Conservation (phyloP, 2,888 invertebrate species). For the Ichneumoninae sp. region DNA sequence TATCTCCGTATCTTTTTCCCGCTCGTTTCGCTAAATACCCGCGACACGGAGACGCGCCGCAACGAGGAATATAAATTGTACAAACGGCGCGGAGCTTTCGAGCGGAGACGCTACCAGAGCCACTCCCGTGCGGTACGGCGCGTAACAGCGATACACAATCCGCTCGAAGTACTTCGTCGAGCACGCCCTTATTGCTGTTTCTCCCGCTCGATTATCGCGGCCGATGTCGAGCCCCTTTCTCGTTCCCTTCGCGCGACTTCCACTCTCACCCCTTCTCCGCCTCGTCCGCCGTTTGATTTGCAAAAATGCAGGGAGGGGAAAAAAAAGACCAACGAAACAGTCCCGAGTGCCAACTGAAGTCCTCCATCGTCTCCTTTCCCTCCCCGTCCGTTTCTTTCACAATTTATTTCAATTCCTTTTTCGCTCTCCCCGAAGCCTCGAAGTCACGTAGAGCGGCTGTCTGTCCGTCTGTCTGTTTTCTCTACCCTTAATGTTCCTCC, state of each 20-base stretch:
- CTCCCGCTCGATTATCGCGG: constrained; percentile 38
- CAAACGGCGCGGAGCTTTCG: constrained; percentile 48
- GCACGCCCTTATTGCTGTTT: constrained; percentile 59
- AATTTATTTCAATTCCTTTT: constrained; percentile 44
- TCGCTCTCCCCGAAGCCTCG: constrained; percentile 18
- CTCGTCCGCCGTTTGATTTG: constrained; percentile 62
- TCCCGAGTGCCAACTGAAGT: constrained; percentile 58
- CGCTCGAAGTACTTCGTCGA: constrained; percentile 51
- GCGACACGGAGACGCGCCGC: constrained; percentile 72
- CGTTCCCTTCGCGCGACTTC: neutral
- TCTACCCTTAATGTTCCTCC: constrained; percentile 66
- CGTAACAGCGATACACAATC: constrained; percentile 30
- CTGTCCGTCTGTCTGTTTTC: constrained; percentile 30
- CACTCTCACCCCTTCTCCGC: neutral
- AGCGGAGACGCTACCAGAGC: constrained; percentile 47
- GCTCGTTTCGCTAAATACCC: constrained; percentile 74
- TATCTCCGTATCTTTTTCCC: constrained; percentile 48
- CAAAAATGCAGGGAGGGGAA: constrained; percentile 32
- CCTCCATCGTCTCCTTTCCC: constrained; percentile 17
- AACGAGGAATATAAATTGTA: constrained; percentile 67
- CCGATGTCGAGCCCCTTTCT: constrained; percentile 49
- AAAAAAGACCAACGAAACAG: constrained; percentile 24
- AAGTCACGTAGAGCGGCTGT: constrained; percentile 17
- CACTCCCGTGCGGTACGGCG: constrained; percentile 55
- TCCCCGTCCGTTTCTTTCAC: constrained; percentile 21